A percentile compares a stretch with the other conserved stretches of the same genome.
Conservation (phyloP, 2,888 invertebrate genomes). For the Arenicola marina region DNA sequence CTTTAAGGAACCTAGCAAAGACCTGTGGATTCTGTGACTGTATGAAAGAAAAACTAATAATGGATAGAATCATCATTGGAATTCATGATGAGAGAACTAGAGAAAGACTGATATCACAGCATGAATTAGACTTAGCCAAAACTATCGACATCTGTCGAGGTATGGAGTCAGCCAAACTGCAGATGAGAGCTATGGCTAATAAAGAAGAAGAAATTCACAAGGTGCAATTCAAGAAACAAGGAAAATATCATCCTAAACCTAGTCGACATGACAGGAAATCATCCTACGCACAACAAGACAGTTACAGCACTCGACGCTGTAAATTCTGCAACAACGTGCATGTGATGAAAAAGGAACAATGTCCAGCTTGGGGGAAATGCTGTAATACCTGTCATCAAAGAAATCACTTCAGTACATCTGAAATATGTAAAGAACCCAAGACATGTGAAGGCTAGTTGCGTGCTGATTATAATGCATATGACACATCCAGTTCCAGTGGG, state of each 20-base stretch:
- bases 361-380: slow-evolving; percentile 1
- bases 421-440: background rate
- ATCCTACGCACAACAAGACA: too few species aligned
- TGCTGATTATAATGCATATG: too few species aligned
- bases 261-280: too few species aligned
- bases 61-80: background rate
- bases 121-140: background rate
- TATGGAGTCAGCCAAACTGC: background rate
- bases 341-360: slow-evolving; percentile 1
- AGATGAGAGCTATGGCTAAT: background rate
- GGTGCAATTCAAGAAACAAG: background rate
- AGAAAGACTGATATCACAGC: background rate
- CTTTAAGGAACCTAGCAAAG: background rate
- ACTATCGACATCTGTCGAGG: background rate
- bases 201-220: background rate
- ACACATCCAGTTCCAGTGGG: background rate
- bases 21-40: slow-evolving; percentile 3
- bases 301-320: background rate
- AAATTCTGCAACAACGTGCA: background rate
- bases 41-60: background rate
- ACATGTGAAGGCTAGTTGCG: background rate
- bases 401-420: slow-evolving; percentile 4
- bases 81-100: background rate
- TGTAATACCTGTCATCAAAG: background rate
- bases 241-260: background rate